A percentile compares a stretch with the other conserved stretches of the same genome.
phyloP scores from a whole-genome alignment of 2,113 vertebrate genomes.

The Amazona guildingii region DNA sequence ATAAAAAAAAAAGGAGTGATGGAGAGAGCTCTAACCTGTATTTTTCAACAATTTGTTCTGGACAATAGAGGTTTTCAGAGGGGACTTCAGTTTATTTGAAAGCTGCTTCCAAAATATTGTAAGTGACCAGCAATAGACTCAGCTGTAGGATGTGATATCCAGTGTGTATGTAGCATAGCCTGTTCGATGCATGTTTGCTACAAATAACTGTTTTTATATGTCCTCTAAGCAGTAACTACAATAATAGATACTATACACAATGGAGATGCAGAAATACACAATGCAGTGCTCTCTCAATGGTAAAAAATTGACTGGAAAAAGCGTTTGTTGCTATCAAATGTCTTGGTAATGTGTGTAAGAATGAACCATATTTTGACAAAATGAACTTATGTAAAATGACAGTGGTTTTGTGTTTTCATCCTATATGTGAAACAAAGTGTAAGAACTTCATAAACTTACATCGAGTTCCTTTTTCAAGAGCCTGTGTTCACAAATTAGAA shows the following conservation, averaged over 20 bases:
- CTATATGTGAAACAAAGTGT: not conserved
- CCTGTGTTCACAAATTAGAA: not conserved
- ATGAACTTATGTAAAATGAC: not conserved
- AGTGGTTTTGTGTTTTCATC: not conserved
- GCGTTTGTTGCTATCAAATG: not conserved
- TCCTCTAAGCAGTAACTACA: not conserved
- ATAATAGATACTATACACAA: not conserved
- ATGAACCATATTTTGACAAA: not conserved
- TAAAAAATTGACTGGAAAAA: constrained; percentile 8
- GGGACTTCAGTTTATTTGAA: not conserved
- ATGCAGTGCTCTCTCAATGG: not conserved
- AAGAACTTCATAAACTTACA: constrained; percentile 1
- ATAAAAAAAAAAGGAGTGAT: not conserved
- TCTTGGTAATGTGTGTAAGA: not conserved
- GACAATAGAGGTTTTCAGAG: not conserved
- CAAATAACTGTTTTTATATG: not conserved
- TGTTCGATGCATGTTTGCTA: not conserved
- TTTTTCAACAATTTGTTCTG: not conserved
- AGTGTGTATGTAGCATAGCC: not conserved
- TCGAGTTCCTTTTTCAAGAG: not conserved
- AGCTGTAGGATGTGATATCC: not conserved
- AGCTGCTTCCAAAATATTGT: not conserved
- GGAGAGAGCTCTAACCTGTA: not conserved
- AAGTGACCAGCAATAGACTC: not conserved
- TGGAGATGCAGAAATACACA: not conserved